These are phyloP conservation scores for Catonia carolina DNA, from an alignment of 2,888 invertebrate genomes.

Conservation along the genomic window DNA sequence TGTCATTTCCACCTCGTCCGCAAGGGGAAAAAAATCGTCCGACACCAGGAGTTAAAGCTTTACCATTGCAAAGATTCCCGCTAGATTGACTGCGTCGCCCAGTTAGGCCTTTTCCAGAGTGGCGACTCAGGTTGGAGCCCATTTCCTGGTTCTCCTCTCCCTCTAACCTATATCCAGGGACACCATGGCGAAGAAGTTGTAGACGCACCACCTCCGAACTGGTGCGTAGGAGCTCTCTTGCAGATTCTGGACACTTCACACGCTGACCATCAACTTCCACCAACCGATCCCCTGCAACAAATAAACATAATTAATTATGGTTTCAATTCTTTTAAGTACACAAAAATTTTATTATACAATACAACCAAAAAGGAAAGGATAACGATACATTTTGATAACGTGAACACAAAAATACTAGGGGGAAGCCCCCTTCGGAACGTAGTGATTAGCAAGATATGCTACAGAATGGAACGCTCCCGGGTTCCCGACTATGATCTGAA, in stretches of 20 bases:
- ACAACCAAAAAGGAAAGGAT: too few species aligned
- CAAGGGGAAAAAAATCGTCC: constrained; percentile 28
- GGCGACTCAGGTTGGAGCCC: constrained; percentile 74
- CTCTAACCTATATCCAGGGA: not conserved
- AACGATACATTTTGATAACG: too few species aligned
- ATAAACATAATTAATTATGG: too few species aligned
- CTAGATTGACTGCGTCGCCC: constrained; percentile 67
- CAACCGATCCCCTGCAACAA: constrained; percentile 23
- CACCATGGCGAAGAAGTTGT: constrained; percentile 20
- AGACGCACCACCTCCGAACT: constrained; percentile 25
- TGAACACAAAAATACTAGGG: too few species aligned
- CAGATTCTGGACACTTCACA: constrained; percentile 18
- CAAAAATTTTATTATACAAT: too few species aligned
- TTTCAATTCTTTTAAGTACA: too few species aligned
- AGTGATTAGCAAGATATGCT: too few species aligned
- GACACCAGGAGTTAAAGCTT: constrained; percentile 38
- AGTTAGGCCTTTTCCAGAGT: constrained; percentile 63
- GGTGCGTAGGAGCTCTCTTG: constrained; percentile 24
- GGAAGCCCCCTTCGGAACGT: too few species aligned
- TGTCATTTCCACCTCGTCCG: constrained; percentile 22
- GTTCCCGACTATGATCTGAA: too few species aligned
- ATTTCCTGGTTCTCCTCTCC: constrained; percentile 44
- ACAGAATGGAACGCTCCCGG: too few species aligned
- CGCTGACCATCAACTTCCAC: constrained; percentile 21
- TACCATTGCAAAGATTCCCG: constrained; percentile 65